Evolutionary conservation across 2,888 invertebrate species (phyloP).

Genomic region (Eucera pruinosa): DNA sequence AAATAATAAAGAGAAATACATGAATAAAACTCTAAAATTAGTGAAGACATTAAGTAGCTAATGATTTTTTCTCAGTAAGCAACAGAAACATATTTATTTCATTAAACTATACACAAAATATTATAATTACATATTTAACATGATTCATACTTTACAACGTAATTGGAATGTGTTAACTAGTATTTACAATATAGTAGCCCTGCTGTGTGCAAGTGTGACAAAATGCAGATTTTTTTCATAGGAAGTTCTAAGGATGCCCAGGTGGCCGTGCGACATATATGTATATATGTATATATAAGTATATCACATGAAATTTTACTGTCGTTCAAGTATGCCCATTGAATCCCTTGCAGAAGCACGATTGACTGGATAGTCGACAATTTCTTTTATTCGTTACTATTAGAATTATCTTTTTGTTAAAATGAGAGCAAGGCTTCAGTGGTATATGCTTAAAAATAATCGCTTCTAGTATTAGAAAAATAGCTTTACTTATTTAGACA

Average conservation of each 20-base stretch:
- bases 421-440: slow-evolving; percentile 84
- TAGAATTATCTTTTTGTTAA: slow-evolving; percentile 71
- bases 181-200: slow-evolving; percentile 84
- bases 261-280: slow-evolving; percentile 75
- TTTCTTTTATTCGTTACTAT: slow-evolving; percentile 59
- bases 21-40: slow-evolving; percentile 79
- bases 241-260: slow-evolving; percentile 81
- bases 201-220: slow-evolving; percentile 83
- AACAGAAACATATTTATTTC: slow-evolving; percentile 84
- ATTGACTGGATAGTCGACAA: slow-evolving; percentile 74
- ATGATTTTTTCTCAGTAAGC: slow-evolving; percentile 81
- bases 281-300: slow-evolving; percentile 65
- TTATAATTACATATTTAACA: slow-evolving; percentile 84
- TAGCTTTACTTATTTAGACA: slow-evolving; percentile 84
- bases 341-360: slow-evolving; percentile 83
- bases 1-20: slow-evolving; percentile 72
- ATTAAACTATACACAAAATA: slow-evolving; percentile 84
- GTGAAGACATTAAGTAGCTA: slow-evolving; percentile 83
- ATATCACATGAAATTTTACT: slow-evolving; percentile 73
- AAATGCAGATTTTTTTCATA: slow-evolving; percentile 81
- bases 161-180: slow-evolving; percentile 85
- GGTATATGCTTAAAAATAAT: slow-evolving; percentile 82
- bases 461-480: slow-evolving; percentile 83
- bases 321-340: slow-evolving; percentile 83
- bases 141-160: slow-evolving; percentile 83